A percentile compares a stretch with the other conserved stretches of the same genome.
phyloP scores from a whole-genome alignment of 2,113 vertebrate species.

The Mirounga angustirostris region DNA sequence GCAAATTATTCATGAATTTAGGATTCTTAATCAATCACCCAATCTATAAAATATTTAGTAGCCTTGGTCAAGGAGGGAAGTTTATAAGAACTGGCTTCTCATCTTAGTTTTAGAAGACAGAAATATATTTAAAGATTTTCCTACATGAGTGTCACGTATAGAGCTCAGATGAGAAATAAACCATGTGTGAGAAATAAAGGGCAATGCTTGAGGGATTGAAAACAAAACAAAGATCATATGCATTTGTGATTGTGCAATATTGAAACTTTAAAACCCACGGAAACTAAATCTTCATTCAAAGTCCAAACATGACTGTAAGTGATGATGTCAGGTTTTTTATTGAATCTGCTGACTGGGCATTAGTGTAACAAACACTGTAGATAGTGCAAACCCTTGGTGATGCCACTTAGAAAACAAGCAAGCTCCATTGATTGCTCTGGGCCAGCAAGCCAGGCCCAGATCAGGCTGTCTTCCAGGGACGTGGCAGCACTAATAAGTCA shows the following conservation, averaged over 20 bases:
- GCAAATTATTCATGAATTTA: conserved; percentile 65
- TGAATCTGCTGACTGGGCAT: conserved; percentile 25
- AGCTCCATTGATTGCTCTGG: background rate
- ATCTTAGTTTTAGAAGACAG: conserved; percentile 23
- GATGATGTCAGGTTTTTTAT: conserved; percentile 7
- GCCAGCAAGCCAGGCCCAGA: background rate
- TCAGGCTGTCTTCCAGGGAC: background rate
- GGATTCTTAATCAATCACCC: conserved; percentile 57
- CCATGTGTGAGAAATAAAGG: background rate
- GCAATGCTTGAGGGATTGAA: background rate
- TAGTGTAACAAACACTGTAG: background rate
- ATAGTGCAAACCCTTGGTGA: background rate
- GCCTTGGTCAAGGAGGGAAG: conserved; percentile 38
- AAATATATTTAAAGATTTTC: conserved; percentile 32
- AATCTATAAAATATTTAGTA: conserved; percentile 63
- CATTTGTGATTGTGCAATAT: conserved; percentile 33
- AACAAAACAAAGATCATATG: conserved; percentile 19
- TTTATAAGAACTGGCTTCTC: background rate
- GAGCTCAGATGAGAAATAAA: conserved; percentile 32
- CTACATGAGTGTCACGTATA: background rate
- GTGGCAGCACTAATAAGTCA: conserved; percentile 32
- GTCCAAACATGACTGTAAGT: background rate
- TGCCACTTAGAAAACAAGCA: background rate
- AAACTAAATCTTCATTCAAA: conserved; percentile 7
- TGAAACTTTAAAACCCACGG: conserved; percentile 24